Evolutionary conservation across 1,140 invertebrate species (phyloP).

Genomic region (Antheraea mylitta): DNA sequence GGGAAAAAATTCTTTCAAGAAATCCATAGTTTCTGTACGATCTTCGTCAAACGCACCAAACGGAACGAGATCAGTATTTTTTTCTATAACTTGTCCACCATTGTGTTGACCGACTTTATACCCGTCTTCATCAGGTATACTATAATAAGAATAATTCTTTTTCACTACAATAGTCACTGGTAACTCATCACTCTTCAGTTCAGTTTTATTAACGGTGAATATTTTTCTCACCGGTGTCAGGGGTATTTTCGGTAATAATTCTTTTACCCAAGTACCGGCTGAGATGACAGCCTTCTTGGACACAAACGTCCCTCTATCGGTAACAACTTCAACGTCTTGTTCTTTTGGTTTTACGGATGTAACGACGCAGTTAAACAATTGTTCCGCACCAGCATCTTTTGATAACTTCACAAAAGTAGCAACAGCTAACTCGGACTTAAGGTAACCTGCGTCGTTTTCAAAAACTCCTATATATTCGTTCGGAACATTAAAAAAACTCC

Average conservation of each 20-base stretch:
- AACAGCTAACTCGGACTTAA: constrained; percentile 5
- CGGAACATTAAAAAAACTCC: not conserved
- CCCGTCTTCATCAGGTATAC: not conserved
- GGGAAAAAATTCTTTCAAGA: constrained; percentile 4
- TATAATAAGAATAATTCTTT: not conserved
- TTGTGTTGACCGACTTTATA: constrained; percentile 11
- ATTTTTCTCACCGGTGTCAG: constrained; percentile 4
- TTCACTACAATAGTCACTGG: not conserved
- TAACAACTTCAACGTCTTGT: constrained; percentile 4
- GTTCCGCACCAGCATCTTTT: constrained; percentile 4
- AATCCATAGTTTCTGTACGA: not conserved
- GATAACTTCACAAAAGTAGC: not conserved
- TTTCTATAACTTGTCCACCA: not conserved
- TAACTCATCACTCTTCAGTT: not conserved
- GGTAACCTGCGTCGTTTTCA: not conserved
- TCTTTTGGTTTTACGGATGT: constrained; percentile 2
- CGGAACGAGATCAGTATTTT: not conserved
- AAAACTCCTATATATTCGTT: constrained; percentile 1
- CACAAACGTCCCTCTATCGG: not conserved
- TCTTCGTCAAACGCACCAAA: not conserved
- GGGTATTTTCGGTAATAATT: constrained; percentile 3
- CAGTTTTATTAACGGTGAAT: constrained; percentile 1
- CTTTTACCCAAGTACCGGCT: constrained; percentile 8
- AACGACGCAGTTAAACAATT: constrained; percentile 4
- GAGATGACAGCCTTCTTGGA: not conserved